Percentiles rank a stretch among this genome's conserved stretches.
phyloP scores from a whole-genome alignment of 2,888 invertebrate genomes.

The Yponomeuta malinellus region DNA sequence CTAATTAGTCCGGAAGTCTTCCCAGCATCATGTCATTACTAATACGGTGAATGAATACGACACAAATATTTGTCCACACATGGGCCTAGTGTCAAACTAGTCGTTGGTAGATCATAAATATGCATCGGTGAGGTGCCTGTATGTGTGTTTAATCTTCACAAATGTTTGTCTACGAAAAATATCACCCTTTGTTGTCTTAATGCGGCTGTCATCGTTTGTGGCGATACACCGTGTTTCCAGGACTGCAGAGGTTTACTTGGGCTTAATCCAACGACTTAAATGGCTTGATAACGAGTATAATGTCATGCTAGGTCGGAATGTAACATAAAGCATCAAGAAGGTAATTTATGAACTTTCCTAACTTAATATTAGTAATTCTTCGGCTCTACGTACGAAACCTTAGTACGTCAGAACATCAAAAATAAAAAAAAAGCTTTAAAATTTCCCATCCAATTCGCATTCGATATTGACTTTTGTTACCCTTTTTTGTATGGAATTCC shows the following conservation, averaged over 20 bases:
- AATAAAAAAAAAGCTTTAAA: neutral
- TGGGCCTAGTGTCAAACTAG: conserved; percentile 53
- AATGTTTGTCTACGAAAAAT: conserved; percentile 68
- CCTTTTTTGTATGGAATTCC: conserved; percentile 5
- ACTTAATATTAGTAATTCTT: neutral
- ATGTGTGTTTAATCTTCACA: conserved; percentile 55
- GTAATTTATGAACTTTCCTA: neutral
- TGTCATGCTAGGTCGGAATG: neutral
- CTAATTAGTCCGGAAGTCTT: conserved; percentile 15
- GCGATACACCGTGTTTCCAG: conserved; percentile 23
- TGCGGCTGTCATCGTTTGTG: conserved; percentile 41
- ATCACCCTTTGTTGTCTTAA: conserved; percentile 60
- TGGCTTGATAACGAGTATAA: neutral
- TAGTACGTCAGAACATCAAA: neutral
- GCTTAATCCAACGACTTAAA: neutral
- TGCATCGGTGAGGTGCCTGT: conserved; percentile 56
- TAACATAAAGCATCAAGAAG: neutral
- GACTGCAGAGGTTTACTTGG: neutral
- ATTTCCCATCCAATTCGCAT: conserved; percentile 15
- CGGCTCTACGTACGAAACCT: neutral
- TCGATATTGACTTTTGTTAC: conserved; percentile 9
- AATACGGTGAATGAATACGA: conserved; percentile 40
- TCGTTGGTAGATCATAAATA: conserved; percentile 69
- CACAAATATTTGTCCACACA: conserved; percentile 55
- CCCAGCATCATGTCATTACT: conserved; percentile 23